A percentile compares a stretch with the other conserved stretches of the same genome.
Evolutionary conservation across 2,888 invertebrate genomes (phyloP).

Genomic region (Altica lythri): DNA sequence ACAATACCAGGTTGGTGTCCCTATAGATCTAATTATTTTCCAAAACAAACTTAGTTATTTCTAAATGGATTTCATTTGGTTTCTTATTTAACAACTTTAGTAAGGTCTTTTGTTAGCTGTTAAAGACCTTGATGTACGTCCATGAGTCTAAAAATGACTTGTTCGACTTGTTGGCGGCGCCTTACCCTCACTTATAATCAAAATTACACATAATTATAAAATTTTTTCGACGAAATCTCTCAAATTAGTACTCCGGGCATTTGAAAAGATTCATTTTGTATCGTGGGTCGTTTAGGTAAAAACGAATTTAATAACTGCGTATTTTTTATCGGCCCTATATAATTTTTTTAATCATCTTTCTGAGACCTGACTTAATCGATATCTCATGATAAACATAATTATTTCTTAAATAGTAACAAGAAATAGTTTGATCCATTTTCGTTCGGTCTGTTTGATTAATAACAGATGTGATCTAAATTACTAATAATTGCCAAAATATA

Average conservation of each 20-base stretch:
- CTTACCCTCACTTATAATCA: slow-evolving; percentile 55
- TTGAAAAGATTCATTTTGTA: slow-evolving; percentile 42
- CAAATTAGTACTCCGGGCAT: slow-evolving; percentile 43
- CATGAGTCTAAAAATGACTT: slow-evolving; percentile 30
- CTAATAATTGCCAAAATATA: slow-evolving; percentile 20
- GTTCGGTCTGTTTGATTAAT: slow-evolving; percentile 25
- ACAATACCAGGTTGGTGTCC: no score
- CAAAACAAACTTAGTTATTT: no score
- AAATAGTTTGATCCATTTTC: slow-evolving; percentile 9
- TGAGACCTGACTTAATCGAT: slow-evolving; percentile 33
- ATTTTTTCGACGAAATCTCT: slow-evolving; percentile 48
- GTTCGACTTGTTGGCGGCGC: slow-evolving; percentile 40
- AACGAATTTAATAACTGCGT: slow-evolving; percentile 37
- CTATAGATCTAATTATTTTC: no score
- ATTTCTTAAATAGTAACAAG: slow-evolving; percentile 23
- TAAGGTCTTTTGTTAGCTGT: background rate
- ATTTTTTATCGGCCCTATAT: slow-evolving; percentile 38
- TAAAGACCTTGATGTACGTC: slow-evolving; percentile 19
- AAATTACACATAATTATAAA: slow-evolving; percentile 57
- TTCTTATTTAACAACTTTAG: slow-evolving; percentile 21
- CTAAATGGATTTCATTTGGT: no score
- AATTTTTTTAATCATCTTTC: slow-evolving; percentile 38
- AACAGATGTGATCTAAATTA: slow-evolving; percentile 24
- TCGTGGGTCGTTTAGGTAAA: slow-evolving; percentile 37
- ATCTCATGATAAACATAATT: slow-evolving; percentile 33